A percentile compares a stretch with the other conserved stretches of the same genome.
Conservation (phyloP, 2,797 vertebrate species). For the Tragopan temminckii region DNA sequence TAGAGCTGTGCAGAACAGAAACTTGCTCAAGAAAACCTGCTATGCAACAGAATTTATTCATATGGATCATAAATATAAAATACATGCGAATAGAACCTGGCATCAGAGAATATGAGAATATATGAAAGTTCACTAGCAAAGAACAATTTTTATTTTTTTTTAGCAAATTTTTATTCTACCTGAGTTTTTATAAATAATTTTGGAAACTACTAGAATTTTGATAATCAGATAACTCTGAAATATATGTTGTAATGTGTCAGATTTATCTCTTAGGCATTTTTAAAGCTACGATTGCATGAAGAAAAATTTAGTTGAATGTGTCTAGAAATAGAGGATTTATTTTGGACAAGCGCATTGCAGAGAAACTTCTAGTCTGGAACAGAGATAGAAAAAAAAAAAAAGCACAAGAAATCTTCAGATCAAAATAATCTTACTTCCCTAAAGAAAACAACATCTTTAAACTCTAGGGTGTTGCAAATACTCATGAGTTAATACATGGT, state of each 20-base stretch:
- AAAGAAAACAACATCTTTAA: slow-evolving; percentile 37
- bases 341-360: not conserved
- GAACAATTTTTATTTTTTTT: not conserved
- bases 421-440: slow-evolving; percentile 5
- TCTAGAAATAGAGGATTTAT: not conserved
- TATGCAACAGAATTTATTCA: not conserved
- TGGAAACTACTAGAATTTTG: not conserved
- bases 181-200: not conserved
- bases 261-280: not conserved
- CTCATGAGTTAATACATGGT: not conserved
- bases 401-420: not conserved
- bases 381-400: not conserved
- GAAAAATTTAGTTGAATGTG: not conserved
- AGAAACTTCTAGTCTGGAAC: not conserved
- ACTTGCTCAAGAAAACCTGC: not conserved
- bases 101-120: not conserved
- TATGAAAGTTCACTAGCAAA: not conserved
- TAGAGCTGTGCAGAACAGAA: not conserved
- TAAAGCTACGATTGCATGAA: not conserved
- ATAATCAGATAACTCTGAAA: not conserved
- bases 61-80: not conserved
- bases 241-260: not conserved
- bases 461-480: not conserved
- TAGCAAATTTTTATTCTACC: not conserved
- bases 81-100: not conserved